phyloP scores from a whole-genome alignment of 2,113 vertebrate genomes.

The Gracilinanus agilis region DNA sequence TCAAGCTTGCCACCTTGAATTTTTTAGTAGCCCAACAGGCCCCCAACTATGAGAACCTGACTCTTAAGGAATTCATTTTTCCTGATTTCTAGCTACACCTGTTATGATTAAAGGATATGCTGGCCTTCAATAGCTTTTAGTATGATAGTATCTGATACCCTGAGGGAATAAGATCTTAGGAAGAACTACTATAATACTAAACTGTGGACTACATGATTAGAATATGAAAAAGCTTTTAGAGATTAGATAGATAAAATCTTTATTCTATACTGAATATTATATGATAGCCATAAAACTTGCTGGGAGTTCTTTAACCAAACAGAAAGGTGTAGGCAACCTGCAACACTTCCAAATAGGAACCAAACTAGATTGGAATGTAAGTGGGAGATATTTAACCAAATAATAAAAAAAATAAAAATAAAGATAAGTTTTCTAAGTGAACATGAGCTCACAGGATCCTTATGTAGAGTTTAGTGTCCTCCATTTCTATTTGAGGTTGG shows the following conservation, averaged over 20 bases:
- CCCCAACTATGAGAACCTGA: not conserved
- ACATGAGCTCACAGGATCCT: not conserved
- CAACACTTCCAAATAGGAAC: not conserved
- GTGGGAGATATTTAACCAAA: not conserved
- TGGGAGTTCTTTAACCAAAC: not conserved
- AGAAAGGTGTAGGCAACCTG: not conserved
- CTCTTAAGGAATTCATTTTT: not conserved
- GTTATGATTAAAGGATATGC: not conserved
- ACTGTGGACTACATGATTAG: not conserved
- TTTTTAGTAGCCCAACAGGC: not conserved
- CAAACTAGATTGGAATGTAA: not conserved
- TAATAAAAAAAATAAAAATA: not conserved
- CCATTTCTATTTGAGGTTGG: not conserved
- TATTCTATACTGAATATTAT: not conserved
- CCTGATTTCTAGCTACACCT: not conserved
- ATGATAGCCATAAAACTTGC: not conserved
- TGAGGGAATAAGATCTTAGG: not conserved
- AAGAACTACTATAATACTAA: not conserved
- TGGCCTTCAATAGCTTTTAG: not conserved
- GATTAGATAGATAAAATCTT: not conserved
- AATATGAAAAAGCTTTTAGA: not conserved
- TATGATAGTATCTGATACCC: not conserved
- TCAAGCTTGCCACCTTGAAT: not conserved
- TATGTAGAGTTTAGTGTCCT: not conserved
- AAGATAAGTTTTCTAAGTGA: not conserved